phyloP scores from a whole-genome alignment of 2,113 vertebrate species.

The Otis tarda region DNA sequence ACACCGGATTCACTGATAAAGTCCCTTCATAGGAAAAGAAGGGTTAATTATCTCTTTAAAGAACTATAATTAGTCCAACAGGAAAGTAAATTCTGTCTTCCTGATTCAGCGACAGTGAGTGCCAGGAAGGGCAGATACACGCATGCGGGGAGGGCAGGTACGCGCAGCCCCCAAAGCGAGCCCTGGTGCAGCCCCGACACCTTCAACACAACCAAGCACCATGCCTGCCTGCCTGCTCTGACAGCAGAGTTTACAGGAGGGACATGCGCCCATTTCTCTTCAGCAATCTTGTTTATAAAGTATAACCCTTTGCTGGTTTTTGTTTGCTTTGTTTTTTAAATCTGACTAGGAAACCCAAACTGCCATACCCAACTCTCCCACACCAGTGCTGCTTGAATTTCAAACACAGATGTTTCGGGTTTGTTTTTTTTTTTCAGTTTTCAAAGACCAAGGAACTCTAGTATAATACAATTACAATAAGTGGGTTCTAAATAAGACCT shows the following conservation, averaged over 20 bases:
- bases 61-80: background rate
- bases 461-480: background rate
- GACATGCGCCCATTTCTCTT: background rate
- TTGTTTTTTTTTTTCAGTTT: background rate
- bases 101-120: background rate
- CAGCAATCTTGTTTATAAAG: background rate
- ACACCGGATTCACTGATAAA: background rate
- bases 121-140: background rate
- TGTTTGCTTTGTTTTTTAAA: background rate
- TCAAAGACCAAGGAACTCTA: background rate
- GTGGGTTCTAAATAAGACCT: background rate
- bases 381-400: background rate
- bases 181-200: fast-evolving
- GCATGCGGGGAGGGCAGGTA: background rate
- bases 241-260: background rate
- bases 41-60: constrained; percentile 19
- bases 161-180: background rate
- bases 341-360: background rate
- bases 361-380: background rate
- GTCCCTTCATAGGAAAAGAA: background rate
- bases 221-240: background rate
- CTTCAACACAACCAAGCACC: background rate
- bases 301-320: background rate
- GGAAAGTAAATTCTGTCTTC: background rate
- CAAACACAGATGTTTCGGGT: background rate